phyloP scores from a whole-genome alignment of 2,888 invertebrate genomes.

The Heliconius sara region DNA sequence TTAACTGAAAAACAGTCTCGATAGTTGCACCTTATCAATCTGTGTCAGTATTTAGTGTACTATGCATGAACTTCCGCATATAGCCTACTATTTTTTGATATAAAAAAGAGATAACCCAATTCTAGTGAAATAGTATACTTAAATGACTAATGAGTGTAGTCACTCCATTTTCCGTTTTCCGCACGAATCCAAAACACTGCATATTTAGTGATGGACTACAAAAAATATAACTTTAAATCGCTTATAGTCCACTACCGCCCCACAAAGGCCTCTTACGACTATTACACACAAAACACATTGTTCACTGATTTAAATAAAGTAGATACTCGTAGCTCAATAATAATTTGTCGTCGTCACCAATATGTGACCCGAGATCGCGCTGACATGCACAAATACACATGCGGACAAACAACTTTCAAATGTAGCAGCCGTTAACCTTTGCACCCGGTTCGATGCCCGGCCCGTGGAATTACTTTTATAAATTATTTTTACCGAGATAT shows the following conservation, averaged over 20 bases:
- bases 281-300: not conserved
- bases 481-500: slow-evolving; percentile 45
- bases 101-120: no score
- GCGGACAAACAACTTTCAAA: slow-evolving; percentile 57
- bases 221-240: no score
- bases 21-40: not conserved
- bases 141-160: no score
- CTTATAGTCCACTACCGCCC: no score
- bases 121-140: no score
- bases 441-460: slow-evolving; percentile 50
- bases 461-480: slow-evolving; percentile 49
- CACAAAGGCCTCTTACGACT: not conserved
- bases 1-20: not conserved
- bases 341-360: slow-evolving; percentile 43
- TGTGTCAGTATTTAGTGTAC: not conserved
- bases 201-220: no score
- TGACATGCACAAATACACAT: slow-evolving; percentile 44
- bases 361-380: slow-evolving; percentile 51
- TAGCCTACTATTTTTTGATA: no score
- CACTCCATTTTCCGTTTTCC: no score
- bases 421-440: slow-evolving; percentile 55
- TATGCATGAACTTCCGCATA: no score
- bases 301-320: not conserved
- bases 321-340: slow-evolving; percentile 7
- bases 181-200: no score